These are phyloP conservation scores for Potamilus streckersoni DNA, from an alignment of 1,140 invertebrate species.

Conservation along the genomic window DNA sequence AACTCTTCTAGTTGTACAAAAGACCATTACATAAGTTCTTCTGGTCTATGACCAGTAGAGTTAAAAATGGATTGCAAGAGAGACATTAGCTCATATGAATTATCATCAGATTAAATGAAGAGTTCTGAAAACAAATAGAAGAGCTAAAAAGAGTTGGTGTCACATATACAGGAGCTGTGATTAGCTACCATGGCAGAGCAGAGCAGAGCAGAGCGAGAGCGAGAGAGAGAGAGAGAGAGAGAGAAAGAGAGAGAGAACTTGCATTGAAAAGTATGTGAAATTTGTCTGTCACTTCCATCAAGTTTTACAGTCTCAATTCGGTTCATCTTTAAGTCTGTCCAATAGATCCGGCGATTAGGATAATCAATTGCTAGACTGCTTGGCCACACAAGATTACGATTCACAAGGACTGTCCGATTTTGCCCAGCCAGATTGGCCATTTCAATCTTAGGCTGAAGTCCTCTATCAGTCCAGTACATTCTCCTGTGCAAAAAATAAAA, in stretches of 20 bases:
- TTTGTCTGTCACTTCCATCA: constrained; percentile 78
- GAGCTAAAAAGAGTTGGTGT: too few relatives aligned
- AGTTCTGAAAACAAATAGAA: too few relatives aligned
- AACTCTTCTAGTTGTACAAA: too few relatives aligned
- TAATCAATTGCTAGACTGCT: constrained; percentile 88
- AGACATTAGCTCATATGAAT: too few relatives aligned
- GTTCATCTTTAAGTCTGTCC: constrained; percentile 94
- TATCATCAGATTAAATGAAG: too few relatives aligned
- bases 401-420: constrained; percentile 82
- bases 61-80: too few relatives aligned
- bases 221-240: constrained; percentile 66
- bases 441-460: constrained; percentile 83
- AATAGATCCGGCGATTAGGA: constrained; percentile 89
- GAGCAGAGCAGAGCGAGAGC: too few relatives aligned
- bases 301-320: constrained; percentile 87
- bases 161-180: too few relatives aligned
- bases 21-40: too few relatives aligned
- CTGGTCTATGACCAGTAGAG: too few relatives aligned
- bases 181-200: background rate
- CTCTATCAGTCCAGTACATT: constrained; percentile 70
- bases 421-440: constrained; percentile 95
- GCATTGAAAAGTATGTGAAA: constrained; percentile 49
- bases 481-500: constrained; percentile 32
- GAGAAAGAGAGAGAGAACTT: constrained; percentile 35
- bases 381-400: constrained; percentile 84